Evolutionary conservation across 2,888 invertebrate species (phyloP), one percentile per base, ranked within the genome.

Genomic region (Microlaimidae sp.): DNA sequence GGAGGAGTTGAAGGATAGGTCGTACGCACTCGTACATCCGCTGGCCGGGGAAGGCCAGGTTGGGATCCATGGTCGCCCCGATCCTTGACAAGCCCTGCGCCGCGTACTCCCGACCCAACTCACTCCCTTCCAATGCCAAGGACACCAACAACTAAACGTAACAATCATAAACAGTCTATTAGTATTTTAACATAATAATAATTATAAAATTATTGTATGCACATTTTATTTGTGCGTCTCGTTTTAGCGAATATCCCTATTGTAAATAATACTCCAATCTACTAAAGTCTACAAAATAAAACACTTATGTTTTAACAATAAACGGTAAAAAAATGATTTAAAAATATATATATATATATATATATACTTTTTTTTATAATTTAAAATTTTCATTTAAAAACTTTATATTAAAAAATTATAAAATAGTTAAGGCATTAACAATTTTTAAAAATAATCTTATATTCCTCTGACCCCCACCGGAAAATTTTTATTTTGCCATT

Each of bases 1-100:
- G 81, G 4, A 99, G 74, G 2, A 92, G 75, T 59, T 81, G 78
- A 23, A 93, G 64, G 3, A 97, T 72, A 0, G 97, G 97, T 46
- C 92, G 79, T 0, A 99, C 83, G 1, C 92, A 56, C 52, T 61
- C 59, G 61, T 71, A 66, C 59, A 75, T 75, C 63, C 93, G 78
- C 71, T 97, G 95, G 1, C 97, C 97, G 28, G 92, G 87, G 71
- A 93, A 97, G 2, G 95, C 87, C 3, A 92, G 86, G 71, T 59
- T 58, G 2, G 97, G 97, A 70, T 97, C 86, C 52, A 89, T 90
- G 17, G 88, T 88, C 47, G 93, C 88, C 1, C 89, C 93, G 60
- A 97, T 83, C 64, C 93, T 80, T 1, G 95, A 85, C 49, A 97
- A 73, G 92, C 26, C 53, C 21, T 47, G 50, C 0, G 86, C 79